Percentiles rank a stretch among this genome's conserved stretches.
Conservation (phyloP, 1,140 invertebrate species). For the Coptotermes formosanus region DNA sequence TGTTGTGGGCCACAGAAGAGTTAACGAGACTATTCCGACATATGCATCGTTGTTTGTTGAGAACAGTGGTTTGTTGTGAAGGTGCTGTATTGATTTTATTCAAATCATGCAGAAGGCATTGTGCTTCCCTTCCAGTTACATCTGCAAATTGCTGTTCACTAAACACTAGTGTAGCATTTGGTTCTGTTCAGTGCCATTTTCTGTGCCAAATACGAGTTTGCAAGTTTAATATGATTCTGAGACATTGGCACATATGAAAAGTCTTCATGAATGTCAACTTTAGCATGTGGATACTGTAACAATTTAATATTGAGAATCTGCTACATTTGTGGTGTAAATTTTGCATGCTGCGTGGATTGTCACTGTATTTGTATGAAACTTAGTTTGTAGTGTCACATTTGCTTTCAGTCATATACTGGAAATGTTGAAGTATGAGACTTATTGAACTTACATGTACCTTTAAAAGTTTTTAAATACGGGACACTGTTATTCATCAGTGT, state of each 20-base stretch:
- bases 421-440: neutral
- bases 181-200: neutral
- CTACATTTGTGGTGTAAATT: neutral
- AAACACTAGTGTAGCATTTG: neutral
- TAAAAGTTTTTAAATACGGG: neutral
- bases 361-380: neutral
- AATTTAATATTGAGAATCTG: neutral
- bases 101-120: too few species aligned
- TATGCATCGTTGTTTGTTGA: too few species aligned
- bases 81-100: too few species aligned
- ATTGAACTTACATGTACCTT: neutral
- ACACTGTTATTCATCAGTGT: neutral
- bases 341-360: neutral
- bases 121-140: too few species aligned
- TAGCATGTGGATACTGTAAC: neutral
- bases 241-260: neutral
- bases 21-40: too few species aligned
- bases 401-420: neutral
- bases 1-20: too few species aligned
- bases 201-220: conserved; percentile 3
- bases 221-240: neutral
- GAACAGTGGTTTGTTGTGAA: too few species aligned
- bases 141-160: neutral
- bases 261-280: neutral
- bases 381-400: neutral